These are phyloP conservation scores for Bolinopsis microptera DNA, from an alignment of 37 sponge, comb jelly and placozoan genomes.

Conservation along the genomic window DNA sequence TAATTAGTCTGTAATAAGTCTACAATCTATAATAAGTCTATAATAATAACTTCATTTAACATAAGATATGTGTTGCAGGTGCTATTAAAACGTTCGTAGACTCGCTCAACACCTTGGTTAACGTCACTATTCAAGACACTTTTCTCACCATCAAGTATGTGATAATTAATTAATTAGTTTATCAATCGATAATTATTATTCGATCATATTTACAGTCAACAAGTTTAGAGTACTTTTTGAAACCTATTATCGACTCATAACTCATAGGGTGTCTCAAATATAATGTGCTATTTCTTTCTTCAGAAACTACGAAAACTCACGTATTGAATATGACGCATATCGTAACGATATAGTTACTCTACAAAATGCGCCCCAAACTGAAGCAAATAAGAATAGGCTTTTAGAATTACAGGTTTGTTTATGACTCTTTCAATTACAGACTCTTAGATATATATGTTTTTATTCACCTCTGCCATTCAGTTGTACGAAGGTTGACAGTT, in stretches of 20 bases:
- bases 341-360: neutral
- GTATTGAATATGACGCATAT: constrained; percentile 34
- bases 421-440: too few relatives aligned
- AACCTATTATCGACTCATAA: too few relatives aligned
- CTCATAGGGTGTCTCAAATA: too few relatives aligned
- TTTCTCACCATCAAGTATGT: constrained; percentile 36
- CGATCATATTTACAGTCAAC: too few relatives aligned
- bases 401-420: neutral
- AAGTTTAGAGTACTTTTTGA: too few relatives aligned
- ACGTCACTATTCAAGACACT: constrained; percentile 36
- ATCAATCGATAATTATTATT: too few relatives aligned
- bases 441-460: too few relatives aligned
- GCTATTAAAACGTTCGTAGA: constrained; percentile 28
- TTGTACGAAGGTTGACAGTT: too few relatives aligned
- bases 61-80: neutral
- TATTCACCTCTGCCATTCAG: too few relatives aligned
- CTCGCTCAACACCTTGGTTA: neutral
- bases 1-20: too few relatives aligned
- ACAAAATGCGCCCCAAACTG: constrained; percentile 6
- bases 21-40: too few relatives aligned
- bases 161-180: neutral
- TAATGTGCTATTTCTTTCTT: neutral
- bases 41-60: too few relatives aligned
- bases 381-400: constrained; percentile 14
- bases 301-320: constrained; percentile 42